Percentiles rank a stretch among this genome's conserved stretches.
Conservation (phyloP, 1,140 invertebrate species). For the Macrobrachium nipponense region DNA sequence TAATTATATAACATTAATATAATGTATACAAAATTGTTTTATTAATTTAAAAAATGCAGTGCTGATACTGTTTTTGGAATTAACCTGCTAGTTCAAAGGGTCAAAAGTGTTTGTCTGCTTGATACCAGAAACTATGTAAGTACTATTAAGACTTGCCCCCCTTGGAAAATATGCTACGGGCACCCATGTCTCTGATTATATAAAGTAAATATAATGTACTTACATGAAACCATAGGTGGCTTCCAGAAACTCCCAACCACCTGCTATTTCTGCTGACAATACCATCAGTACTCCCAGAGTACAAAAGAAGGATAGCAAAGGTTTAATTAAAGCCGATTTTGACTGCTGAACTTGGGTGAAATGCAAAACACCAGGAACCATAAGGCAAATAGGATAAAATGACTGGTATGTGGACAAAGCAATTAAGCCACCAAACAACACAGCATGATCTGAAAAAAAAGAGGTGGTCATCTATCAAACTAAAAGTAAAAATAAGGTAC, state of each 20-base stretch:
- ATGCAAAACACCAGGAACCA: slow-evolving; percentile 76
- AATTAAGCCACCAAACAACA: slow-evolving; percentile 69
- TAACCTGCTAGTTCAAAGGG: no score
- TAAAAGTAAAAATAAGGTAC: background rate
- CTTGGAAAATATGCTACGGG: no score
- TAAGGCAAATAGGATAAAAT: slow-evolving; percentile 86
- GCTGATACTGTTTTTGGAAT: no score
- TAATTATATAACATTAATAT: no score
- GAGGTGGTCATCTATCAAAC: background rate
- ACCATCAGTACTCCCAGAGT: slow-evolving; percentile 59
- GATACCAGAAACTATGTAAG: no score
- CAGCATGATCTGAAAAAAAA: slow-evolving; percentile 61
- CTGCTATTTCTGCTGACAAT: slow-evolving; percentile 48
- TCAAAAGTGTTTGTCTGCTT: no score
- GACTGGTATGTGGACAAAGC: slow-evolving; percentile 84
- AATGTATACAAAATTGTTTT: no score
- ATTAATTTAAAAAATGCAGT: no score
- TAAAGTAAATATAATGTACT: slow-evolving; percentile 65
- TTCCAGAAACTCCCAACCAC: slow-evolving; percentile 73
- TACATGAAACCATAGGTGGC: slow-evolving; percentile 88
- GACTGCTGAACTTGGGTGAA: slow-evolving; percentile 30
- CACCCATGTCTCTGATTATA: no score
- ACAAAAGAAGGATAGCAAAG: slow-evolving; percentile 34
- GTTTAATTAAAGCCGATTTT: slow-evolving; percentile 23
- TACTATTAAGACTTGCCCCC: no score